Conservation (phyloP, 2,113 vertebrate species). For the Nesogale talazaci region DNA sequence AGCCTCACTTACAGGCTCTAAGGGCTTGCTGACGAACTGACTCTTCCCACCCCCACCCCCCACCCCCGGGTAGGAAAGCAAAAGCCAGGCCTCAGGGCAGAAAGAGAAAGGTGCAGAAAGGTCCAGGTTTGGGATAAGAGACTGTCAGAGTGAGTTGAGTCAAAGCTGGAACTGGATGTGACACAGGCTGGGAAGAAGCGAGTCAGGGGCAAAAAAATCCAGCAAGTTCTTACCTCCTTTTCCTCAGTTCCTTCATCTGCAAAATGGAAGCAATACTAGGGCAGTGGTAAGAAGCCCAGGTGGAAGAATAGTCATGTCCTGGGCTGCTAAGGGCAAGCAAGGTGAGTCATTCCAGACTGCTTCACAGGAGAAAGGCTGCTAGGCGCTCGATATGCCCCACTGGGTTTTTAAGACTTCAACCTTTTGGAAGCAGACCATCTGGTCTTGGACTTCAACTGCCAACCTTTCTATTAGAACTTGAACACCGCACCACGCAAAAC, state of each 20-base stretch:
- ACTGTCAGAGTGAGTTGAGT: background rate
- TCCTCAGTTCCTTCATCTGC: constrained; percentile 32
- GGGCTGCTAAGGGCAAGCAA: too few species aligned
- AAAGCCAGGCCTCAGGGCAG: background rate
- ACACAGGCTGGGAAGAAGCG: background rate
- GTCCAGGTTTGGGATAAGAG: background rate
- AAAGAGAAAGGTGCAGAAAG: constrained; percentile 8
- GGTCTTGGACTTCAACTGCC: too few species aligned
- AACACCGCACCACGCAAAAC: too few species aligned
- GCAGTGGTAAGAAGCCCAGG: background rate
- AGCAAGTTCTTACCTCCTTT: background rate
- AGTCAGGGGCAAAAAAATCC: constrained; percentile 1
- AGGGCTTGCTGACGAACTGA: background rate
- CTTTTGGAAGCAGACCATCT: too few species aligned
- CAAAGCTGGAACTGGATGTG: background rate
- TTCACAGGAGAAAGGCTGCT: too few species aligned
- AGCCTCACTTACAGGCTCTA: background rate
- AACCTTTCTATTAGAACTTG: too few species aligned
- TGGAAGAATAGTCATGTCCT: too few species aligned
- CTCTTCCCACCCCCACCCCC: background rate
- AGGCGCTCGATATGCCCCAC: too few species aligned
- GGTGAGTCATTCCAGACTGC: too few species aligned
- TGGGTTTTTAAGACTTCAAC: too few species aligned
- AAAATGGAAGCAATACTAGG: constrained; percentile 21
- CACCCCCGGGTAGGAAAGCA: too few species aligned